Percentiles rank a stretch among this genome's conserved stretches.
Evolutionary conservation across 2,113 vertebrate genomes (phyloP).

Genomic region (Heteronetta atricapilla): DNA sequence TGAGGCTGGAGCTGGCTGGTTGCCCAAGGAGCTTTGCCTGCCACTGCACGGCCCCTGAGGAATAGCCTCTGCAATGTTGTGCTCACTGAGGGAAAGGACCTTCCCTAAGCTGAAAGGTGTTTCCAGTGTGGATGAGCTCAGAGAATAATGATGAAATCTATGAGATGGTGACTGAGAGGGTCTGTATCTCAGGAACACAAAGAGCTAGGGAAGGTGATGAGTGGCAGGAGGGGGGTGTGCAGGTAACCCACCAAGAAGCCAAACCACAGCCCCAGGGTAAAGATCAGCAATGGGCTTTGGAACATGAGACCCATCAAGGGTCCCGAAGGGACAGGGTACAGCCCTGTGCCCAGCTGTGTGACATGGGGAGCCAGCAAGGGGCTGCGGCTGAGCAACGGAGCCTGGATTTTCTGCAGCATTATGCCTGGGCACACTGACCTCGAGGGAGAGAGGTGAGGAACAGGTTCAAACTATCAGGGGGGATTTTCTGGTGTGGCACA

Average conservation of each 20-base stretch:
- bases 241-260: no score
- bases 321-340: no score
- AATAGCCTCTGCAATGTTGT: not conserved
- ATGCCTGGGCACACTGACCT: not conserved
- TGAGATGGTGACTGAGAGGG: no score
- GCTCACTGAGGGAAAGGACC: not conserved
- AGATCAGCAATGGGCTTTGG: no score
- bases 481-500: not conserved
- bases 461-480: not conserved
- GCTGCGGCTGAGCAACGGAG: not conserved
- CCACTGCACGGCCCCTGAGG: not conserved
- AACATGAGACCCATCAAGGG: no score
- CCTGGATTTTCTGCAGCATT: not conserved
- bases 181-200: no score
- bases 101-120: not conserved
- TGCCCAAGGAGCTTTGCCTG: not conserved
- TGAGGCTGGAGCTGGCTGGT: not conserved
- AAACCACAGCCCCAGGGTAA: no score
- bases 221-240: not conserved
- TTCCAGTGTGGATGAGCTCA: not conserved
- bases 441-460: not conserved
- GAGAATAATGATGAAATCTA: no score
- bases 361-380: not conserved
- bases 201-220: no score
- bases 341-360: no score